phyloP scores from a whole-genome alignment of 1,140 invertebrate species.

The Nylanderia fulva region DNA sequence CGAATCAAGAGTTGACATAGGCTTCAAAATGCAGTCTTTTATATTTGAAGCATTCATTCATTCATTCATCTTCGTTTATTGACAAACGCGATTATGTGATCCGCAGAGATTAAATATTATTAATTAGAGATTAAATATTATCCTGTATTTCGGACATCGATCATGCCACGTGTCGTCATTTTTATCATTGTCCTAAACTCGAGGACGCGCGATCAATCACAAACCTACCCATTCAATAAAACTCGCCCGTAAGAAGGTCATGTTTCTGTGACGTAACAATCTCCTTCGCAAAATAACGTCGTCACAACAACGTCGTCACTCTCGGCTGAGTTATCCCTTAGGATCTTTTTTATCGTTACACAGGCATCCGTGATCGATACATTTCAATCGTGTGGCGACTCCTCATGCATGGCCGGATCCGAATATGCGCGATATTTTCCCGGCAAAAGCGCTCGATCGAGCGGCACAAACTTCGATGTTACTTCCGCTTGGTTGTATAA shows the following conservation, averaged over 20 bases:
- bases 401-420: neutral
- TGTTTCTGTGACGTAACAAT: neutral
- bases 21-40: too few species aligned
- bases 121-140: neutral
- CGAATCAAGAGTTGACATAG: too few species aligned
- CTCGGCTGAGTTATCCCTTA: neutral
- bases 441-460: constrained; percentile 23
- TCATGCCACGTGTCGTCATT: neutral
- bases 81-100: neutral
- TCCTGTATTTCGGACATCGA: constrained; percentile 16
- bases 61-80: too few species aligned
- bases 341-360: neutral
- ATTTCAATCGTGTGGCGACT: neutral
- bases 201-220: constrained; percentile 6
- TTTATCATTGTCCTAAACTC: neutral
- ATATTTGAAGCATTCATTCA: too few species aligned
- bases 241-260: neutral
- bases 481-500: neutral
- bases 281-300: neutral
- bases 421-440: neutral
- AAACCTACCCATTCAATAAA: constrained; percentile 11
- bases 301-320: neutral
- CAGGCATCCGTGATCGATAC: constrained; percentile 30
- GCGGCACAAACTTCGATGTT: constrained; percentile 10
- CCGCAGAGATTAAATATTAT: too few species aligned